These are phyloP conservation scores for Bufo bufo DNA, from an alignment of 2,113 vertebrate species.

Conservation along the genomic window DNA sequence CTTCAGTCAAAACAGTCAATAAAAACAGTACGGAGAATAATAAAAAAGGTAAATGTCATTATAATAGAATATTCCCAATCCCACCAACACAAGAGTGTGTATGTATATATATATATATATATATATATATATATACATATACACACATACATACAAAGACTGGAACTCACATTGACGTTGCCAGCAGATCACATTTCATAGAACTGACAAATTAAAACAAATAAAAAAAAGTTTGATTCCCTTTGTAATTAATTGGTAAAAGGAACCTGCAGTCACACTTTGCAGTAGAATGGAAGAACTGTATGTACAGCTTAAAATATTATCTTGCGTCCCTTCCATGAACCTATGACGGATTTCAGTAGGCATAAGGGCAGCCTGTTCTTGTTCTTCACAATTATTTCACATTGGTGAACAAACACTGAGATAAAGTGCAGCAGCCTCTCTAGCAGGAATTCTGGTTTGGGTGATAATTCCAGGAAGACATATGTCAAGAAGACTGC, in stretches of 20 bases:
- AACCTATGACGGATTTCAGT: background rate
- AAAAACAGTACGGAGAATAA: constrained; percentile 8
- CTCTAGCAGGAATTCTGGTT: constrained; percentile 68
- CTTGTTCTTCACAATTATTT: constrained; percentile 59
- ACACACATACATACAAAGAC: no score
- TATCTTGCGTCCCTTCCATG: background rate
- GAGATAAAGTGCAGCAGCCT: constrained; percentile 84
- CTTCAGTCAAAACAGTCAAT: background rate
- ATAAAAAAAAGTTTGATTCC: background rate
- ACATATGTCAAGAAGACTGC: constrained; percentile 70
- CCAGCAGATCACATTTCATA: constrained; percentile 4
- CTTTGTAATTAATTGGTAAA: background rate
- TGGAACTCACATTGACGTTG: background rate
- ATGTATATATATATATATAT: background rate
- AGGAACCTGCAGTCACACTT: background rate
- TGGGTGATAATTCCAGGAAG: constrained; percentile 61
- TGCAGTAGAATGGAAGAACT: constrained; percentile 4
- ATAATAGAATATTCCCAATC: background rate
- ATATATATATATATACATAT: no score
- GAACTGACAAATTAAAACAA: background rate
- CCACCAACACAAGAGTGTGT: background rate
- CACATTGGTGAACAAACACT: constrained; percentile 83
- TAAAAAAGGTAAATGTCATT: background rate
- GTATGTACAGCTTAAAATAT: constrained; percentile 1
- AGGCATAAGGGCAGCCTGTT: background rate